Percentiles rank a stretch among this genome's conserved stretches.
Conservation (phyloP, 1,140 invertebrate species). For the Bombus consobrinus region DNA sequence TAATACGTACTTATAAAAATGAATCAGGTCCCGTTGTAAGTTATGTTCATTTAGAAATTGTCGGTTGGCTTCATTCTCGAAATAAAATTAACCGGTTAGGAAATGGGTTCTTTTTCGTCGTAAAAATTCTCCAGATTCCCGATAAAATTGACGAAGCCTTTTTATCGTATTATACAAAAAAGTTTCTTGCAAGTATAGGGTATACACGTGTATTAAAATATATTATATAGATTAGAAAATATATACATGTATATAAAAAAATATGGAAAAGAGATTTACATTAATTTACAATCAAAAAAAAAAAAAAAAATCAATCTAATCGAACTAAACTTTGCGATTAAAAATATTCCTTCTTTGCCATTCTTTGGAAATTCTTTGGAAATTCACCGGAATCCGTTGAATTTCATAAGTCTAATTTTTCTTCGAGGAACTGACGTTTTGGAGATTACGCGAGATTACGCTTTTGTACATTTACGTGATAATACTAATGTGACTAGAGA, state of each 20-base stretch:
- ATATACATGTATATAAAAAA: conserved; percentile 40
- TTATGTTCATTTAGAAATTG: conserved; percentile 17
- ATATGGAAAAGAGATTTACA: conserved; percentile 22
- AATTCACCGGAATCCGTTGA: not conserved
- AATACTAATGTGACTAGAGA: conserved; percentile 21
- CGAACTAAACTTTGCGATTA: conserved; percentile 7
- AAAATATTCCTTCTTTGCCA: not conserved
- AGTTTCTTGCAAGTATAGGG: conserved; percentile 7
- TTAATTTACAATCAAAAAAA: not conserved
- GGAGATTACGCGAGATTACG: not conserved
- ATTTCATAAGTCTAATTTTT: not conserved
- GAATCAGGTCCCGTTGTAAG: conserved; percentile 47
- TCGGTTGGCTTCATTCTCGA: conserved; percentile 8
- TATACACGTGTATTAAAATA: conserved; percentile 49
- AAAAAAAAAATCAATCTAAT: conserved; percentile 3
- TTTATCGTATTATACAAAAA: not conserved
- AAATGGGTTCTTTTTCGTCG: not conserved
- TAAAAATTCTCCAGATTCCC: not conserved
- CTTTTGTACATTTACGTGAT: conserved; percentile 2
- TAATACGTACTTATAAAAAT: conserved; percentile 28
- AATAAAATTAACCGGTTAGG: conserved; percentile 2
- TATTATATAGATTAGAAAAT: conserved; percentile 50
- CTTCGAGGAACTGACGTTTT: conserved; percentile 1
- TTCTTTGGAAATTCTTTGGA: not conserved
- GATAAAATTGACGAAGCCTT: not conserved